Percentiles rank a stretch among this genome's conserved stretches.
Conservation (phyloP, 2,113 vertebrate species). For the Sebastes fasciatus region DNA sequence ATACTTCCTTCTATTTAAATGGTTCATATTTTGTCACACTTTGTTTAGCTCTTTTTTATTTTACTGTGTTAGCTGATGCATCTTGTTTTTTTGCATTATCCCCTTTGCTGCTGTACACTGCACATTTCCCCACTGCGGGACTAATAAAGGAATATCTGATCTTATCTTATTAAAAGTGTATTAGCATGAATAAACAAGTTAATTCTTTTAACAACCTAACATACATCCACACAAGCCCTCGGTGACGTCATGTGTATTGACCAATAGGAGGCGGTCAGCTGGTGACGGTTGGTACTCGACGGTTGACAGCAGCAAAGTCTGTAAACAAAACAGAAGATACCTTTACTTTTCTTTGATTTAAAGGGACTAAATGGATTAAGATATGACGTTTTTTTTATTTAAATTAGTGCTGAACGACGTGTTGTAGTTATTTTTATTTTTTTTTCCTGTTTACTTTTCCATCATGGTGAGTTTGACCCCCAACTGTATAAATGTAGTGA, state of each 20-base stretch:
- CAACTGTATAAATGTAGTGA: too few relatives aligned
- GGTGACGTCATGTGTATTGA: slow-evolving; percentile 42
- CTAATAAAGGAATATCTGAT: too few relatives aligned
- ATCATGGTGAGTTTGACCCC: slow-evolving; percentile 74
- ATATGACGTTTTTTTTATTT: accelerated
- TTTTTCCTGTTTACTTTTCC: slow-evolving; percentile 20
- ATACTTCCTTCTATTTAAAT: too few relatives aligned
- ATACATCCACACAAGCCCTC: neutral
- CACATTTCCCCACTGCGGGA: too few relatives aligned
- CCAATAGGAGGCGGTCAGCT: slow-evolving; percentile 58
- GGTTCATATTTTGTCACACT: too few relatives aligned
- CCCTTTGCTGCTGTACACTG: too few relatives aligned
- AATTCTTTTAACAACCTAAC: neutral
- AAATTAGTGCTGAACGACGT: neutral
- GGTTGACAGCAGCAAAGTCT: neutral
- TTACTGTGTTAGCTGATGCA: too few relatives aligned
- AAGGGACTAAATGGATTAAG: neutral
- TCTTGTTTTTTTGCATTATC: too few relatives aligned
- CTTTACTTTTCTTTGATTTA: neutral
- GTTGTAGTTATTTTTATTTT: neutral
- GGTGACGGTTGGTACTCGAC: neutral
- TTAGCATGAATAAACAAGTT: neutral
- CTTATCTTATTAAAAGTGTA: neutral
- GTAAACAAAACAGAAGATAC: slow-evolving; percentile 13
- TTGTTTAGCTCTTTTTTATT: too few relatives aligned